Conservation (phyloP, 2,113 vertebrate genomes). For the Oxyura jamaicensis region DNA sequence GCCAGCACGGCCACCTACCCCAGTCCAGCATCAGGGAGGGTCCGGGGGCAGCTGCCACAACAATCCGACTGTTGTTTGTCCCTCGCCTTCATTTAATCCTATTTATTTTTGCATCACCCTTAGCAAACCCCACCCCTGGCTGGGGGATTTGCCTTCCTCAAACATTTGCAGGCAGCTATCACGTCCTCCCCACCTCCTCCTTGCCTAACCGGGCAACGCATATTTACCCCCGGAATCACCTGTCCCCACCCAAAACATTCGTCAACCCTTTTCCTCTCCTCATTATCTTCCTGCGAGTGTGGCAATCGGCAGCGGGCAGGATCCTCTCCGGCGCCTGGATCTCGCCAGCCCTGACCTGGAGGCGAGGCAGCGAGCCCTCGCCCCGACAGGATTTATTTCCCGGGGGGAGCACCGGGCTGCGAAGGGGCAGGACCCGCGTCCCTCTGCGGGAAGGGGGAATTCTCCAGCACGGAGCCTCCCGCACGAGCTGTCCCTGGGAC, state of each 20-base stretch:
- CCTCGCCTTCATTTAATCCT: not conserved
- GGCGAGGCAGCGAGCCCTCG: not conserved
- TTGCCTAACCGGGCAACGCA: fast-evolving
- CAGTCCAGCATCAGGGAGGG: not conserved
- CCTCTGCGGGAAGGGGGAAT: not conserved
- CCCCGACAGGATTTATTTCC: not conserved
- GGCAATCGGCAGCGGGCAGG: not conserved
- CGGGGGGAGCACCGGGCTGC: fast-evolving
- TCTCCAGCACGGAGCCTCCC: not conserved
- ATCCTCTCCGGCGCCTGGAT: not conserved
- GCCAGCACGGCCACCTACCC: not conserved
- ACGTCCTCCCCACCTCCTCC: not conserved
- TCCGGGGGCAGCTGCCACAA: fast-evolving
- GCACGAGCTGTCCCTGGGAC: not conserved
- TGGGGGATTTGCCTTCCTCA: not conserved
- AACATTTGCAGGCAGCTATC: not conserved
- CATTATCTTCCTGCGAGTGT: not conserved
- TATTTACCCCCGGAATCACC: not conserved
- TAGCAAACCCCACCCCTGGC: fast-evolving
- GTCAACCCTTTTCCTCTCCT: not conserved
- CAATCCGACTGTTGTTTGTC: not conserved
- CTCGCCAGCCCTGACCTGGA: not conserved
- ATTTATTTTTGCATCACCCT: not conserved
- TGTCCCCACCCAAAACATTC: constrained; percentile 4
- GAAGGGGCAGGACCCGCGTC: too few species aligned